Evolutionary conservation across 2,888 invertebrate species (phyloP), one percentile per base, ranked within the genome.

Genomic region (Ligdia adustata): DNA sequence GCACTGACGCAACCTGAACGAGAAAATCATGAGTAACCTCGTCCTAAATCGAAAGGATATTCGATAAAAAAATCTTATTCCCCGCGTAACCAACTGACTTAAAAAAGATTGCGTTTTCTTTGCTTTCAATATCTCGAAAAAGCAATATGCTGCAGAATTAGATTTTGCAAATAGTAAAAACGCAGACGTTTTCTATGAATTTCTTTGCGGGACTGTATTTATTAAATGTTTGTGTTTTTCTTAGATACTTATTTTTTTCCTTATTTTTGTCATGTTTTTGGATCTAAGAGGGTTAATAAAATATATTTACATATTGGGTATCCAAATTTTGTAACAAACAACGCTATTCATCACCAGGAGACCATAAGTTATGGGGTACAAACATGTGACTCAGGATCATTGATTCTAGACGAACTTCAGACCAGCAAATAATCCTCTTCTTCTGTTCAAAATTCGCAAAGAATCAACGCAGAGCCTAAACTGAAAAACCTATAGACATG

Each of bases 21-120:
- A 37, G 38, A 45, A 50, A 59, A 48, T 50, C 45, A 56, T 50
- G 32, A 50, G 46, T n/a, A n/a, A 14, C 15, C 35, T 40, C 5
- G 27, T 29, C 28, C 31, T 35, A 35, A 52, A 52, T 46, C 39
- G 40, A 48, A 54, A 34, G 47, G 33, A 52, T 48, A 46, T 56
- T 59, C 28, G 50, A 59, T 56, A 59, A 52, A 55, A n/a, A 57
- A 56, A 54, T 47, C 44, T 38, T 48, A 48, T 52, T 52, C 42
- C 48, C 9, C 35, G 43, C 38, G 50, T 50, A 52, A 54, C 52
- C 47, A 54, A 52, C 50, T 52, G 48, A 14, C 26, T 31, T 41
- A 46, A 48, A 49, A 49, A 46, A 54, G 37, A 59, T 56, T 46
- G 52, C 39, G 52, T 58, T 57, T 49, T 46, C 45, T 47, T 24